Percentiles rank a stretch among this genome's conserved stretches.
phyloP scores from a whole-genome alignment of 2,113 vertebrate genomes.

The Alligator mississippiensis region DNA sequence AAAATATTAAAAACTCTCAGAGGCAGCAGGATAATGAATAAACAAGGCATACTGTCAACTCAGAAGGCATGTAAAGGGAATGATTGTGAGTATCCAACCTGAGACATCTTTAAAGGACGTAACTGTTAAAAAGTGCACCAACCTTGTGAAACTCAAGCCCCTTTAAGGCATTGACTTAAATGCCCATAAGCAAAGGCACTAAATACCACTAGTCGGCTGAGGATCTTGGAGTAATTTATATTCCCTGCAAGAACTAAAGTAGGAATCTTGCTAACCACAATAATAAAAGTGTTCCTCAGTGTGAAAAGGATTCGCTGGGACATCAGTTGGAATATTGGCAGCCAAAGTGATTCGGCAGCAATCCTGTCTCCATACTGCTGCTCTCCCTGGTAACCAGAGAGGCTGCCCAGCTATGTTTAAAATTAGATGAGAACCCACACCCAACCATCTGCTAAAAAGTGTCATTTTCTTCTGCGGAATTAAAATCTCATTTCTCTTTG shows the following conservation, averaged over 20 bases:
- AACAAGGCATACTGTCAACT: too few relatives aligned
- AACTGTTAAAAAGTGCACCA: not conserved
- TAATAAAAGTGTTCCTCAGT: rapidly evolving
- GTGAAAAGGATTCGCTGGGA: not conserved
- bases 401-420: not conserved
- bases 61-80: too few relatives aligned
- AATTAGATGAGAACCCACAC: not conserved
- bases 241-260: not conserved
- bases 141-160: not conserved
- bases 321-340: not conserved
- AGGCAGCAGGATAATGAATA: not conserved
- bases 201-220: not conserved
- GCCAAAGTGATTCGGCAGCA: rapidly evolving
- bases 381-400: slow-evolving; percentile 6
- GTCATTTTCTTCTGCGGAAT: not conserved
- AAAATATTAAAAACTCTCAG: not conserved
- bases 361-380: not conserved
- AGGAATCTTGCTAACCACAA: rapidly evolving
- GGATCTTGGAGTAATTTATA: not conserved
- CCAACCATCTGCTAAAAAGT: not conserved
- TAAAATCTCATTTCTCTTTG: not conserved
- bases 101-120: not conserved
- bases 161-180: not conserved
- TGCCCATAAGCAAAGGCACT: not conserved
- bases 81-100: not conserved